Conservation (phyloP, 1,140 invertebrate species). For the Coptotermes formosanus region DNA sequence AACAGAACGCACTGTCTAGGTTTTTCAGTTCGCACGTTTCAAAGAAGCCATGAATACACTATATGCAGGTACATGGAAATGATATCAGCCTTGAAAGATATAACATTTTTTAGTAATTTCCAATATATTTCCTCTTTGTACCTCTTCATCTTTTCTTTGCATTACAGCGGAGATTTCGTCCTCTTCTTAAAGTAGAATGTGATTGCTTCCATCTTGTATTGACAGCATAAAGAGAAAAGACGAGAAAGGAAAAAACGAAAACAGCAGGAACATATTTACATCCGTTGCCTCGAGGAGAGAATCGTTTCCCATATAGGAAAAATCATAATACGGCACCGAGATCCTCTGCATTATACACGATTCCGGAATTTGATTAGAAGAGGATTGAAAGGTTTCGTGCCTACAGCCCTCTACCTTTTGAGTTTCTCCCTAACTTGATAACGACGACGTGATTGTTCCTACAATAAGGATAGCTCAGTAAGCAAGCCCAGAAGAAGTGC, state of each 20-base stretch:
- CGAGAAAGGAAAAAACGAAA: neutral
- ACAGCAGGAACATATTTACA: neutral
- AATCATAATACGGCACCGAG: neutral
- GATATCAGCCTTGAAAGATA: neutral
- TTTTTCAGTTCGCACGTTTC: neutral
- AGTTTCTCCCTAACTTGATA: neutral
- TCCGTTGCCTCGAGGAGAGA: neutral
- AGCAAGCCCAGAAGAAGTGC: neutral
- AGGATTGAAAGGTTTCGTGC: neutral
- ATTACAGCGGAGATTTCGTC: neutral
- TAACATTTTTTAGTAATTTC: slow-evolving; percentile 2
- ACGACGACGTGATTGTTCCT: too few species aligned
- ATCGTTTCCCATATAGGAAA: neutral
- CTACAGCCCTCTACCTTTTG: neutral
- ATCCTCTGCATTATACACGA: neutral
- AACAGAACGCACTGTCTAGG: neutral
- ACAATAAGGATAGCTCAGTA: neutral
- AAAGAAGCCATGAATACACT: neutral
- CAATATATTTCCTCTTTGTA: neutral
- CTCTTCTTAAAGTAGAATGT: neutral
- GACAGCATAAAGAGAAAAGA: slow-evolving; percentile 9
- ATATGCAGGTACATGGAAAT: neutral
- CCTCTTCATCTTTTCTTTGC: neutral
- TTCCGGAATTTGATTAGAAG: neutral
- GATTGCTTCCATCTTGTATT: slow-evolving; percentile 10